Percentiles rank a stretch among this genome's conserved stretches.
Evolutionary conservation across 2,113 vertebrate genomes (phyloP).

Genomic region (Pardalotus punctatus): DNA sequence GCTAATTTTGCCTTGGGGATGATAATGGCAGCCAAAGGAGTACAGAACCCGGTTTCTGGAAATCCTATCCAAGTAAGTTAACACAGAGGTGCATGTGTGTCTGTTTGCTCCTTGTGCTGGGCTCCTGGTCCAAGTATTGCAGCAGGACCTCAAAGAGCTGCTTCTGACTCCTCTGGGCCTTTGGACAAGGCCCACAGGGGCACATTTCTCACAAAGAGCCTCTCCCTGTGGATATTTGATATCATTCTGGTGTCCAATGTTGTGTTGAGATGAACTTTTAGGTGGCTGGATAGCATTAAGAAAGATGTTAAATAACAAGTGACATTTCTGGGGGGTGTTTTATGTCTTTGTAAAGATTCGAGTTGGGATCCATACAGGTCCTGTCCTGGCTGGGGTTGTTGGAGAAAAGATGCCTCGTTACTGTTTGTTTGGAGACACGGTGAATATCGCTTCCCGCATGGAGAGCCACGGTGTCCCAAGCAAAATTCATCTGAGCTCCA

Average conservation of each 20-base stretch:
- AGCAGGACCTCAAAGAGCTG: neutral
- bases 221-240: neutral
- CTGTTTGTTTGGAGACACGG: constrained; percentile 78
- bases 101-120: neutral
- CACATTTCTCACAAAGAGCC: neutral
- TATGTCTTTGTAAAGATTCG: constrained; percentile 68
- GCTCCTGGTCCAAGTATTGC: neutral
- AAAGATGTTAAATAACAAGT: constrained; percentile 1
- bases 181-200: neutral
- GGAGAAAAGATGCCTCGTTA: constrained; percentile 81
- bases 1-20: constrained; percentile 81
- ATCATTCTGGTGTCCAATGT: neutral
- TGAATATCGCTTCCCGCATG: constrained; percentile 77
- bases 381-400: constrained; percentile 74
- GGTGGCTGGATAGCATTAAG: neutral
- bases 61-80: constrained; percentile 75
- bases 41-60: constrained; percentile 77
- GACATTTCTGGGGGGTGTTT: neutral
- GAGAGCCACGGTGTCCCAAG: constrained; percentile 74
- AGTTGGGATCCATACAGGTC: constrained; percentile 76
- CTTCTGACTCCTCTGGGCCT: neutral
- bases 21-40: constrained; percentile 75
- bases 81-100: neutral
- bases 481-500: constrained; percentile 76
- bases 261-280: neutral